Evolutionary conservation across 2,888 invertebrate species (phyloP).

Genomic region (Congeria kusceri): DNA sequence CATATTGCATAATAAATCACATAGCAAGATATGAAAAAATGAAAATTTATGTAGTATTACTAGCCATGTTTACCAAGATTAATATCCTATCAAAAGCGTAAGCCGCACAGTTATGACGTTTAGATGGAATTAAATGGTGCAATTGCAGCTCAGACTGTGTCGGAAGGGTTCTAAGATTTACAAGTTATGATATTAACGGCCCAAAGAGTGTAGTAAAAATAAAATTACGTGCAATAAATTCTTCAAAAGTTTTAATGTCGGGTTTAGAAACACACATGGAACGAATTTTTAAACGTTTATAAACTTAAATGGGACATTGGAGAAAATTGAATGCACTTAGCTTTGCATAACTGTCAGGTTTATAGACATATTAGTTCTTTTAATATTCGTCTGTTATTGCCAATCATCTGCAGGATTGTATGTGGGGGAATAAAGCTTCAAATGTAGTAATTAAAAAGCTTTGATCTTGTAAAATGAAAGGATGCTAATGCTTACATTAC

Average conservation of each 20-base stretch:
- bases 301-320: constrained; percentile 1
- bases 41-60: constrained; percentile 49
- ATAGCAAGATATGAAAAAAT: constrained; percentile 22
- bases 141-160: constrained; percentile 56
- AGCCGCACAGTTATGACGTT: constrained; percentile 50
- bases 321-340: constrained; percentile 2
- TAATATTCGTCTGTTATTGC: neutral
- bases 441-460: no score
- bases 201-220: constrained; percentile 41
- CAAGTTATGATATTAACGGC: constrained; percentile 43
- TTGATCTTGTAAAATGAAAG: no score
- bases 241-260: constrained; percentile 35
- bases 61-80: constrained; percentile 27
- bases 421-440: no score
- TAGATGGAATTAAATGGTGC: constrained; percentile 60
- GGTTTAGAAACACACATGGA: constrained; percentile 23
- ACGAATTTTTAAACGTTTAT: neutral
- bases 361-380: neutral
- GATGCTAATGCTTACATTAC: no score
- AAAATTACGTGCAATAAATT: constrained; percentile 48
- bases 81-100: constrained; percentile 43
- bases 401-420: no score
- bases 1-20: constrained; percentile 38
- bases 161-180: constrained; percentile 44
- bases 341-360: neutral